Evolutionary conservation across 2,888 invertebrate genomes (phyloP).

Genomic region (Shargacucullia verbasci): DNA sequence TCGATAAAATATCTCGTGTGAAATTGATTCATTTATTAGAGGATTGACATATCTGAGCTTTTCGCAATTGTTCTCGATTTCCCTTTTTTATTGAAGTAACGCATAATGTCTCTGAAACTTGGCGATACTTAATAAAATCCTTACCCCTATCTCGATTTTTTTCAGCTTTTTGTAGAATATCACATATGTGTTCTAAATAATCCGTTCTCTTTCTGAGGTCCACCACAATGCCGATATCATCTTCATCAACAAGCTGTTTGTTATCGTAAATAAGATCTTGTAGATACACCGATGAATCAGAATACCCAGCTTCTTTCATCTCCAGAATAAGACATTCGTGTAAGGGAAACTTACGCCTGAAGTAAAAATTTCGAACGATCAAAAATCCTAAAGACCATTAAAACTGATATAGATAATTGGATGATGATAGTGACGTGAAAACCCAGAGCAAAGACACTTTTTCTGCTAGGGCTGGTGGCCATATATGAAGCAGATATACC

Average conservation of each 20-base stretch:
- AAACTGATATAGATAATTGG: too few relatives aligned
- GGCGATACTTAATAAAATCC: neutral
- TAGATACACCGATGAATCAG: constrained; percentile 84
- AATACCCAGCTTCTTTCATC: constrained; percentile 84
- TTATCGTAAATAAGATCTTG: constrained; percentile 89
- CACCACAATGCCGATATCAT: constrained; percentile 86
- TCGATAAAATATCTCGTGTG: too few relatives aligned
- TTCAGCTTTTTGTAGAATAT: constrained; percentile 76
- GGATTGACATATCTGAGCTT: too few relatives aligned
- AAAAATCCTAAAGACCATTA: neutral
- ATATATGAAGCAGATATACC: too few relatives aligned
- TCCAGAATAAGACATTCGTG: constrained; percentile 88
- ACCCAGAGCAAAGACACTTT: too few relatives aligned
- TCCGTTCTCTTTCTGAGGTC: constrained; percentile 75
- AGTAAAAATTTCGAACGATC: constrained; percentile 17
- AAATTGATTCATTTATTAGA: too few relatives aligned
- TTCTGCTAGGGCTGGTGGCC: too few relatives aligned
- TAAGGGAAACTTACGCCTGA: constrained; percentile 85
- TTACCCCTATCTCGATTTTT: constrained; percentile 75
- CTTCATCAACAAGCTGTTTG: constrained; percentile 79
- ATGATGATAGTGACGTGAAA: too few relatives aligned
- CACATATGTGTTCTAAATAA: constrained; percentile 75
- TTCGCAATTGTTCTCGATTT: too few relatives aligned
- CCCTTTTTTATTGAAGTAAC: too few relatives aligned
- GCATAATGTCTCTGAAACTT: too few relatives aligned